Conservation (phyloP, 2,113 vertebrate genomes). For the Ancistrus triradiatus region DNA sequence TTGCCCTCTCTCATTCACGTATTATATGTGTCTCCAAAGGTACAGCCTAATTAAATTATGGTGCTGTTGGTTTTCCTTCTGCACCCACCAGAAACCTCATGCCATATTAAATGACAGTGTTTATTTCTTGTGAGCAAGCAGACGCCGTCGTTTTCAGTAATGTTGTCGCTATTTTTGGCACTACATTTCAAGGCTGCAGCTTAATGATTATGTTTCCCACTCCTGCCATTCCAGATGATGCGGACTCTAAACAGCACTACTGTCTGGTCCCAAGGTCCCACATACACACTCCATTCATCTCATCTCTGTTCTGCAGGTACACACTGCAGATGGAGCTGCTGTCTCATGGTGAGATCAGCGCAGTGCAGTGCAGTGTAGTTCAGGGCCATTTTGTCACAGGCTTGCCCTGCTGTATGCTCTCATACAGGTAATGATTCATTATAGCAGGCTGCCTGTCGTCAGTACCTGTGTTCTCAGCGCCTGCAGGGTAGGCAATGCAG, state of each 20-base stretch:
- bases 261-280: slow-evolving; percentile 5
- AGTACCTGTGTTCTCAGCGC: too few species aligned
- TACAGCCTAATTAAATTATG: slow-evolving; percentile 59
- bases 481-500: too few species aligned
- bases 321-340: slow-evolving; percentile 25
- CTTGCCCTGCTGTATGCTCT: too few species aligned
- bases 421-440: too few species aligned
- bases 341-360: slow-evolving; percentile 8
- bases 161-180: slow-evolving; percentile 16
- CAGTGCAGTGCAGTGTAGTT: neutral
- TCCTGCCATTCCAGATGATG: slow-evolving; percentile 17
- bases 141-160: too few species aligned
- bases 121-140: slow-evolving; percentile 56
- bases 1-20: slow-evolving; percentile 20
- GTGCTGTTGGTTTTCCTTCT: slow-evolving; percentile 51
- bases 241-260: slow-evolving; percentile 11
- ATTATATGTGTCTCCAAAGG: slow-evolving; percentile 14
- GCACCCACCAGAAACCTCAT: slow-evolving; percentile 55
- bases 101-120: slow-evolving; percentile 58
- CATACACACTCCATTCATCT: neutral
- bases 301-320: slow-evolving; percentile 17
- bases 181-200: slow-evolving; percentile 9
- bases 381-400: too few species aligned
- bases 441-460: too few species aligned
- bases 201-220: slow-evolving; percentile 30